Base-by-base conservation (phyloP, 2,113 vertebrate species). In the Cavia aperea region DNA sequence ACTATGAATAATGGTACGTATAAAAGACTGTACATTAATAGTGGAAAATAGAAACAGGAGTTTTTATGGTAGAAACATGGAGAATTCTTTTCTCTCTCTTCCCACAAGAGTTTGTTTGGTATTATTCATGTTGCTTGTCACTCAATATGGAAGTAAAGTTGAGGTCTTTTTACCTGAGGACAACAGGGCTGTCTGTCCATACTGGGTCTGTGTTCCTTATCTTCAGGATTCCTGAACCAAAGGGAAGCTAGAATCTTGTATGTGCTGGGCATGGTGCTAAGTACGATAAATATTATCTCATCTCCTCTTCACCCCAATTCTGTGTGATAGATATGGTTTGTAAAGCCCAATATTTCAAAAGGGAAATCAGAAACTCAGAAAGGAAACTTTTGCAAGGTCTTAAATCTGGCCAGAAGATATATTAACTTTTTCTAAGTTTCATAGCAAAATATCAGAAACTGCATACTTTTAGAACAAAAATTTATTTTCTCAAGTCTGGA, bases 1-100 rank as follows among this genome's bases (percentile, higher is more conserved):
- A 49, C 39, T 63, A 54, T 54, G 70, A 91, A 92, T 83, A 73
- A 90, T 70, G 72, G 18, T 88, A 62, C 33, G 91, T 66, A 86
- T 78, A 46, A 92, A 62, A 92, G 43, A 70, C 26, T 70, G 5
- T 54, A 58, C 46, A 31, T 51, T 78, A 54, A 33, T 79, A 56
- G 51, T 79, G 51, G 51, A 36, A 56, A 56, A 79, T 51, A 78
- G 36, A 81, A 58, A 56, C 8, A 85, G 56, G 70, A 70, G 46
- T 75, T 62, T 21, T 68, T 62, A 63, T 70, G 15, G 26, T 73
- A 8, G 36, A 73, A 51, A 36, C 26, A 13, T 39, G 54, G 10
- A 7, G 54, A 89, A 26, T 26, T 82, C 29, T 77, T 43, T 16
- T 51, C 29, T 2, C 39, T 6, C 21, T 18, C 7, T 12, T 2